A percentile compares a stretch with the other conserved stretches of the same genome.
These are phyloP conservation scores for Phocoena phocoena DNA, from an alignment of 2,113 vertebrate species.

Conservation along the genomic window DNA sequence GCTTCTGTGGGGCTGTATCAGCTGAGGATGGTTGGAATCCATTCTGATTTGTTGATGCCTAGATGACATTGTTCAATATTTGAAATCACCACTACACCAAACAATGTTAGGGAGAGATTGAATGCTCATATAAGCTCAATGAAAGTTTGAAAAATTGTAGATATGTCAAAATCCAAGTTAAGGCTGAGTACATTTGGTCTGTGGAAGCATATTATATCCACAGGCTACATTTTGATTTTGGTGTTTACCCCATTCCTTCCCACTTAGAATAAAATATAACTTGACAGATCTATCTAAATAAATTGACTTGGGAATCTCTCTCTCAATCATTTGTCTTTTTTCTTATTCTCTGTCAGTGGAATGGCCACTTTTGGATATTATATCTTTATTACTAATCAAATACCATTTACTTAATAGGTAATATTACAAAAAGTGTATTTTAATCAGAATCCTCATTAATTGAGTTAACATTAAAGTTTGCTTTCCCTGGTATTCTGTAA, in stretches of 20 bases:
- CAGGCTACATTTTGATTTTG: not conserved
- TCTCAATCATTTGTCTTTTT: not conserved
- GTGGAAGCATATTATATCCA: not conserved
- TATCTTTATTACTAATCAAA: not conserved
- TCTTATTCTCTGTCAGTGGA: not conserved
- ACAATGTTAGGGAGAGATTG: not conserved
- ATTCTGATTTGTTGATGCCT: not conserved
- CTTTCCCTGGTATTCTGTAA: not conserved
- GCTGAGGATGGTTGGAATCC: not conserved
- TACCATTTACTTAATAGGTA: not conserved
- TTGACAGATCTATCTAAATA: not conserved
- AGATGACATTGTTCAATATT: not conserved
- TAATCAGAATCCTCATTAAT: not conserved
- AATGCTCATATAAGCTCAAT: not conserved
- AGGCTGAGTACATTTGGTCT: not conserved
- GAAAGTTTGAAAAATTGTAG: not conserved
- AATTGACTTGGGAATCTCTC: not conserved
- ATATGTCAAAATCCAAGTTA: not conserved
- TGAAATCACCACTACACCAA: not conserved
- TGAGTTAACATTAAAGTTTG: not conserved
- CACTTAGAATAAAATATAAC: not conserved
- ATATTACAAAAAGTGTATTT: not conserved
- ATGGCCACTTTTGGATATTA: not conserved
- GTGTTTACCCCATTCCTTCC: not conserved
- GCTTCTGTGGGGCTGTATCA: not conserved